Base-by-base conservation (phyloP, 1,140 invertebrate genomes). In the Bombus consobrinus region DNA sequence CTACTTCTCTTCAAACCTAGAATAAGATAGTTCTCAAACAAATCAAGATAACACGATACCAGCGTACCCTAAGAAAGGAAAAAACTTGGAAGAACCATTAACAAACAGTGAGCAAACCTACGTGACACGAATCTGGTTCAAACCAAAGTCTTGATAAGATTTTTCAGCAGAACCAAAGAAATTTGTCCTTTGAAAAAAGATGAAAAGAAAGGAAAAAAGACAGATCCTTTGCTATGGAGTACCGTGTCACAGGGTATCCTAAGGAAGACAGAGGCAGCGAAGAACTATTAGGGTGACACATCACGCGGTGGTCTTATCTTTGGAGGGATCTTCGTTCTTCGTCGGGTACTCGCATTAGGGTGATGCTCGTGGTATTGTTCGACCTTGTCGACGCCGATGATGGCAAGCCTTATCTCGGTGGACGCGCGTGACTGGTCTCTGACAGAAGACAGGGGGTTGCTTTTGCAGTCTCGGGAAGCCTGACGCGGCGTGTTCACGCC, bases 361-460 rank as follows among this genome's bases (percentile, higher is more conserved):
- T 71, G 80, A 57, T 59, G 84, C 68, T 53, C 25, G 77, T 47
- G 74, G 88, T 81, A 90, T 92, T 92, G 91, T 92, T 92, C 90
- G 89, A 85, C 83, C 86, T 90, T 87, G 91, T 88, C 83, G 85
- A 77, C 84, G 85, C 53, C 68, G 84, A 89, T 85, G 86, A 89
- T 80, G 75, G 81, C 84, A 84, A 88, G 85, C 57, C 91, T 92
- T 92, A 92, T 92, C 91, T 92, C 81, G 43, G 85, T 85, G 87
- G 88, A 87, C 91, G 91, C 88, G 87, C 91, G 91, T 91, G 91
- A 92, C 91, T 92, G 87, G 80, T 79, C 83, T 59, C 73, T 83
- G 85, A 89, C 88, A 83, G 81, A 81, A 82, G 85, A 77, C 71
- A 76, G n/a, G 68, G 76, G 83, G 57, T 68, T 39, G 62, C 74